Base-by-base conservation (phyloP, 2,797 vertebrate genomes). In the Chromis chromis region DNA sequence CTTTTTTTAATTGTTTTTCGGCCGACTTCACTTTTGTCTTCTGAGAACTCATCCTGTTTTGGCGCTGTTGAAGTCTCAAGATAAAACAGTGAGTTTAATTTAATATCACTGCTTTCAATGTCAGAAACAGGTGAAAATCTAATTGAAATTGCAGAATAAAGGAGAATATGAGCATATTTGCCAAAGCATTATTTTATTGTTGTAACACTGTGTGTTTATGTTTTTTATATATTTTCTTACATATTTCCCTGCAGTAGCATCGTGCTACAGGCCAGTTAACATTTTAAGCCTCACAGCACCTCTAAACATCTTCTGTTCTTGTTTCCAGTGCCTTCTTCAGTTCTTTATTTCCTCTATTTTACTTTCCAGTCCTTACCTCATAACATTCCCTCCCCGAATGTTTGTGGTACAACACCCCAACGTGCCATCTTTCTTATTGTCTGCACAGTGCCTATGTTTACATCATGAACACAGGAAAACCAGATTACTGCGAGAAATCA, bases 401-500 rank as follows among this genome's bases (percentile, higher is more conserved):
- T 60, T 53, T 21, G 21, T 10, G 53, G 39, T n/a, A 14, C 9
- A 33, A 39, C 6, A 27, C n/a, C 12, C 19, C 4, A 25, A 24
- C 42, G 3, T 25, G 13, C 71, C 58, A 21, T 60, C 40, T 59
- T 42, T 48, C 56, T 66, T 54, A 65, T 58, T 42, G 25, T n/a
- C 33, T 13, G 2, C 46, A 31, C 52, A 33, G 4, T 76, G 21
- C 48, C 54, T 57, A 8, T 63, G 31, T 61, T 66, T 55, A 78
- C 53, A 72, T 52, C 9, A 27, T 56, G 39, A 40, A 31, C 22
- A 54, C 19, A 10, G 21, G 60, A 62, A 73, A 73, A 68, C 28
- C 49, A 57, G 65, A 85, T 82, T 73, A 80, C 40, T 27, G 60
- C 39, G 54, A 68, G 42, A 74, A 53, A 73, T 40, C 53, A 78